Percentiles rank a stretch among this genome's conserved stretches.
Conservation (phyloP, 2,797 vertebrate genomes). For the Monodelphis domestica region DNA sequence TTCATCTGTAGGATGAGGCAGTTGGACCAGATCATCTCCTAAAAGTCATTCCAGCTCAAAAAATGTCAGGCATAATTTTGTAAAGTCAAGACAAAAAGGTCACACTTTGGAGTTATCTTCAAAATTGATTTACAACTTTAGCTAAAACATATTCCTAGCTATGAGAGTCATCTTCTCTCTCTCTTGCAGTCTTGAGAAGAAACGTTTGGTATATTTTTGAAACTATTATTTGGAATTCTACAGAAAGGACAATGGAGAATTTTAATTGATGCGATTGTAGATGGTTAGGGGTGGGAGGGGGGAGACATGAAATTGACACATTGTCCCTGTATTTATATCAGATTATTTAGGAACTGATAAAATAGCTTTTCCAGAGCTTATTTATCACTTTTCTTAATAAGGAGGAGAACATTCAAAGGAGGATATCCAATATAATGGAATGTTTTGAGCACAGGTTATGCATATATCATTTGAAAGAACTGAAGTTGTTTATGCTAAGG, state of each 20-base stretch:
- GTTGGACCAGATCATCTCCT: neutral
- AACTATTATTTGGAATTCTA: neutral
- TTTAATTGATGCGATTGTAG: neutral
- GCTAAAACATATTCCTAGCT: neutral
- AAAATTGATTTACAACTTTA: neutral
- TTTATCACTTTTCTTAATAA: neutral
- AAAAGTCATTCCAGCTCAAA: neutral
- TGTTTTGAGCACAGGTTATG: neutral
- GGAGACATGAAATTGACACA: neutral
- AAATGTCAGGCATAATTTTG: neutral
- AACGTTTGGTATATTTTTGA: neutral
- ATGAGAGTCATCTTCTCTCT: neutral
- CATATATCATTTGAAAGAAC: neutral
- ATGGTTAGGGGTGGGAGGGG: neutral
- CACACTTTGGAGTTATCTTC: neutral
- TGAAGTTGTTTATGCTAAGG: neutral
- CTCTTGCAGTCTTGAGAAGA: neutral
- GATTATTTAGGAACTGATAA: neutral
- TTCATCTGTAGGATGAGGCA: neutral
- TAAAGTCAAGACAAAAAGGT: neutral
- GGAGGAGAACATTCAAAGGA: neutral
- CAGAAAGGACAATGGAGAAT: neutral
- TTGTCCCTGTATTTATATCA: neutral
- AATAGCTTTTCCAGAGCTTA: neutral
- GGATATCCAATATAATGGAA: neutral